Evolutionary conservation across 2,113 vertebrate species (phyloP).

Genomic region (Micromys minutus): DNA sequence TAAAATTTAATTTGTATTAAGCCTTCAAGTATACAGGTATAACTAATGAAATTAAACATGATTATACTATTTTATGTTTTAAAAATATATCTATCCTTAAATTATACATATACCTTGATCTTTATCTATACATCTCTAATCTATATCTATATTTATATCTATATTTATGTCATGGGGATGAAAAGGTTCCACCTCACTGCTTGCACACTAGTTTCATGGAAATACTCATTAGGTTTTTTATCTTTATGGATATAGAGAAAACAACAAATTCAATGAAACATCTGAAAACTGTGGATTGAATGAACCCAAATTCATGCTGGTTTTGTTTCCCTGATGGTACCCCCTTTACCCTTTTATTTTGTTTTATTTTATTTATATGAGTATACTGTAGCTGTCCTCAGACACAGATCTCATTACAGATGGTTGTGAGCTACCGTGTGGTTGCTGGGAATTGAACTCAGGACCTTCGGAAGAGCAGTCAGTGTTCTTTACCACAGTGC

Average conservation of each 20-base stretch:
- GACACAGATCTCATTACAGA: too few species aligned
- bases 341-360: neutral
- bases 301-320: neutral
- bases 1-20: conserved; percentile 27
- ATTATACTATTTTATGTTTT: neutral
- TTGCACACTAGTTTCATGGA: neutral
- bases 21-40: neutral
- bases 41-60: neutral
- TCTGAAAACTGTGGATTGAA: conserved; percentile 3
- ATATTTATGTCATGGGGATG: neutral
- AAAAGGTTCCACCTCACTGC: neutral
- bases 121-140: too few species aligned
- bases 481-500: too few species aligned
- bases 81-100: neutral
- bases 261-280: neutral
- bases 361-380: too few species aligned
- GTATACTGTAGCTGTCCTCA: too few species aligned
- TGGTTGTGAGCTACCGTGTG: too few species aligned
- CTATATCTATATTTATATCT: neutral
- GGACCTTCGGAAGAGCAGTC: too few species aligned
- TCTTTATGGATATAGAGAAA: neutral
- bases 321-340: conserved; percentile 10
- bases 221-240: neutral
- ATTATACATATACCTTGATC: too few species aligned
- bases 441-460: too few species aligned